Evolutionary conservation across 2,113 vertebrate species (phyloP).

Genomic region (Salminus brasiliensis): DNA sequence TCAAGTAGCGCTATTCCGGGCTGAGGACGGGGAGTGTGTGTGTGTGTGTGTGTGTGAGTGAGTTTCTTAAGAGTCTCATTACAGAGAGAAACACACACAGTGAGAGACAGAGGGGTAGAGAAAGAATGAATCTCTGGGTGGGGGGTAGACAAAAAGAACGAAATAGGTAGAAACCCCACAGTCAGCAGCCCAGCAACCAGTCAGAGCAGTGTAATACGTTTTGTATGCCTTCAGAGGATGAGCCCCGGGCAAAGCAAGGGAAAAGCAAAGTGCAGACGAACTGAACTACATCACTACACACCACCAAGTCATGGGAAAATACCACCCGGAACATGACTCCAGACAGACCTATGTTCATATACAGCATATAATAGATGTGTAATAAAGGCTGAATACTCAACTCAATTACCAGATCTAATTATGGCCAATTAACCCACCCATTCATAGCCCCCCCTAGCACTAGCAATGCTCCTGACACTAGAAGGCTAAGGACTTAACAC

Average conservation of each 20-base stretch:
- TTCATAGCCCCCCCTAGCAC: too few species aligned
- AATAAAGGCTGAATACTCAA: too few species aligned
- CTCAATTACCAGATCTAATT: too few species aligned
- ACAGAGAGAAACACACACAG: not conserved
- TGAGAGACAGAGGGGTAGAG: not conserved
- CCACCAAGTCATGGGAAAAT: not conserved
- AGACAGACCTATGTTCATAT: not conserved
- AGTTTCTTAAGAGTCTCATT: not conserved
- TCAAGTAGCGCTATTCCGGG: conserved; percentile 47
- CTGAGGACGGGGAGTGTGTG: not conserved
- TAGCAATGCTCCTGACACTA: too few species aligned
- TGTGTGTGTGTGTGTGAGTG: conserved; percentile 9
- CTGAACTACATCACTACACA: not conserved
- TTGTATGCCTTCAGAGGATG: not conserved
- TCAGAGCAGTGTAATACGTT: not conserved
- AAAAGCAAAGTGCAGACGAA: not conserved
- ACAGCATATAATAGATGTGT: too few species aligned
- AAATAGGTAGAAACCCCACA: not conserved
- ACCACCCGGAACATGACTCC: not conserved
- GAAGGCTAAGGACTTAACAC: too few species aligned
- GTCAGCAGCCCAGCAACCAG: not conserved
- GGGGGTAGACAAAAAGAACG: not conserved
- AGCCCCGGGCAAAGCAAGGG: not conserved
- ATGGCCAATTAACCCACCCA: too few species aligned
- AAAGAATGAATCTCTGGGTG: not conserved